Base-by-base conservation (phyloP, 1,140 invertebrate genomes). In the Mizuhopecten yessoensis region DNA sequence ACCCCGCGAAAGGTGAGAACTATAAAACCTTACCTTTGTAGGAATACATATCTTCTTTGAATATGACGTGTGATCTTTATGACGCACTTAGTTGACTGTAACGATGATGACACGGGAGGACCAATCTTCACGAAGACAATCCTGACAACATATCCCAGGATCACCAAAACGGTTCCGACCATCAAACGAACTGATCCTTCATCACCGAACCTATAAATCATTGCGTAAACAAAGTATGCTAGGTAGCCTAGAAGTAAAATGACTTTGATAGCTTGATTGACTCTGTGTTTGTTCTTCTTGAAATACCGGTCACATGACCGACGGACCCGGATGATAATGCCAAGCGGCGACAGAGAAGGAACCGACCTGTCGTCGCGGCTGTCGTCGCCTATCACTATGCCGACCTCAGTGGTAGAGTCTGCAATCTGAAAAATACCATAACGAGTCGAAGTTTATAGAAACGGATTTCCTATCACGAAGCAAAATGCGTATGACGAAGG, bases 141-240 rank as follows among this genome's bases (percentile, higher is more conserved):
- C 89, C 36, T 57, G 29, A 89, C 86, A 17, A 49, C 34, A 86
- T 33, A 91, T 23, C 57, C 86, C 45, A 87, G 7, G 17, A 86
- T 7, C 7, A 91, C 89, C 33, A 93, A n/a, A 33, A 49, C 36
- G 3, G 92, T 90, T 9, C 92, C n/a, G 7, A 86, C 88, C 13
- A 93, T 36, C 45, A 93, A 88, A 1, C 90, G 89, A 34, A 92
- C 39, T n/a, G 92, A 92, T 11, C 87, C 90, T 42, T 92, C 92
- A 90, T 93, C 93, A 15, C 93, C 93, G 86, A 93, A 93, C n/a
- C 57, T 42, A 42, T 92, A 90, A 33, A 86, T 11, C 90, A 93
- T 89, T 0, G 93, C 93, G 33, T 45, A 89, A n/a, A 45, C 42
- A 34, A 93, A 91, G 86, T 93, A 93, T 2, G 88, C 88, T 23